Conservation (phyloP, 2,113 vertebrate genomes). For the Carassius auratus region DNA sequence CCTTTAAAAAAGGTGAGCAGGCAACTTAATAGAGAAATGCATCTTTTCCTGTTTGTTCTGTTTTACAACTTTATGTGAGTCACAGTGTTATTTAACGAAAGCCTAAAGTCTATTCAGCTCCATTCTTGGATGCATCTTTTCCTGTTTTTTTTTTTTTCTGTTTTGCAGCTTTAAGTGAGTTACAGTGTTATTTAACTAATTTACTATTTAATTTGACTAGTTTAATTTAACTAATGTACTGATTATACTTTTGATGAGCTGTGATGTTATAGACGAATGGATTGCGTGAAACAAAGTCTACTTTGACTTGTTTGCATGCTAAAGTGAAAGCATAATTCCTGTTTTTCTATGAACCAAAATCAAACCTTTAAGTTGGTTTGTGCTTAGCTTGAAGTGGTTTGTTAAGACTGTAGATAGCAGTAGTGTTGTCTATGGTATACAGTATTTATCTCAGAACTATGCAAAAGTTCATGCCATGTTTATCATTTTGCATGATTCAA, state of each 20-base stretch:
- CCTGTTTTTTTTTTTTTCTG: neutral
- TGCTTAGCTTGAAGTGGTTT: neutral
- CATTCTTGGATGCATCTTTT: neutral
- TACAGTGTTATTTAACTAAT: neutral
- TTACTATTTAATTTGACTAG: too few species aligned
- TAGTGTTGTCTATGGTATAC: neutral
- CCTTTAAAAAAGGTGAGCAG: constrained; percentile 30
- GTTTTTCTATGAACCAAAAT: neutral
- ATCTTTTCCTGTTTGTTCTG: neutral
- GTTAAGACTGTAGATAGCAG: neutral
- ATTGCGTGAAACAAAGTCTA: neutral
- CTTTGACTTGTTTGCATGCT: neutral
- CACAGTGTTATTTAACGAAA: neutral
- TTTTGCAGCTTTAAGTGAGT: neutral
- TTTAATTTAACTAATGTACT: neutral
- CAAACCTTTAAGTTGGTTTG: neutral
- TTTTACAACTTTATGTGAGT: neutral
- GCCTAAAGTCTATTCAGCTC: neutral
- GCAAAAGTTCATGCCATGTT: neutral
- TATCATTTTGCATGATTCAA: constrained; percentile 4
- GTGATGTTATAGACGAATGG: neutral
- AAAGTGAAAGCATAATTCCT: neutral
- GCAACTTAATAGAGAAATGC: neutral
- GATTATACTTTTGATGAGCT: neutral
- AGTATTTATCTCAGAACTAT: neutral